Percentiles rank a stretch among this genome's conserved stretches.
phyloP scores from a whole-genome alignment of 2,113 vertebrate genomes.

The Triplophysa dalaica region DNA sequence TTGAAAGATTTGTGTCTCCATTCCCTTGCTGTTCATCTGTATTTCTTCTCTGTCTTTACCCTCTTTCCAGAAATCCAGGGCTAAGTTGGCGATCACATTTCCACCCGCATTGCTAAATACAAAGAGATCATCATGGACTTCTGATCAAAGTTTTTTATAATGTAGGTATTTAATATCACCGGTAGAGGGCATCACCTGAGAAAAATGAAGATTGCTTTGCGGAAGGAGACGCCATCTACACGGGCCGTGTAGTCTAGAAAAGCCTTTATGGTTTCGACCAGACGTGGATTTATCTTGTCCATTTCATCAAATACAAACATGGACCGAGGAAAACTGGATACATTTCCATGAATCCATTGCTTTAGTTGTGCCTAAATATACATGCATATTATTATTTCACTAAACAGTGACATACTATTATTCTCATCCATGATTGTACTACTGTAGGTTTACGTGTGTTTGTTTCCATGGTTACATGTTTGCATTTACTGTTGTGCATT shows the following conservation, averaged over 20 bases:
- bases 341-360: not conserved
- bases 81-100: not conserved
- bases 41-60: conserved; percentile 7
- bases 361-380: not conserved
- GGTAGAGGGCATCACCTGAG: not conserved
- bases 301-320: conserved; percentile 37
- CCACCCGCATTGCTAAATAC: conserved; percentile 20
- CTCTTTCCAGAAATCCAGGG: conserved; percentile 12
- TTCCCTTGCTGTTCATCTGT: not conserved
- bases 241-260: not conserved
- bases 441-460: too few species aligned
- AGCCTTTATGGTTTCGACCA: not conserved
- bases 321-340: not conserved
- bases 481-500: too few species aligned
- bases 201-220: conserved; percentile 13
- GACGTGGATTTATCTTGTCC: conserved; percentile 5
- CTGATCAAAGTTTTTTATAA: not conserved
- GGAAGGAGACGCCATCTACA: not conserved
- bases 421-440: too few species aligned
- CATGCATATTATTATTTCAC: too few species aligned
- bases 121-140: not conserved
- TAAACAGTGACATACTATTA: too few species aligned
- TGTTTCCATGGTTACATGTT: too few species aligned
- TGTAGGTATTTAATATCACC: not conserved
- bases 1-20: conserved; percentile 2